phyloP scores from a whole-genome alignment of 2,888 invertebrate genomes.

The Tiliacea citrago region DNA sequence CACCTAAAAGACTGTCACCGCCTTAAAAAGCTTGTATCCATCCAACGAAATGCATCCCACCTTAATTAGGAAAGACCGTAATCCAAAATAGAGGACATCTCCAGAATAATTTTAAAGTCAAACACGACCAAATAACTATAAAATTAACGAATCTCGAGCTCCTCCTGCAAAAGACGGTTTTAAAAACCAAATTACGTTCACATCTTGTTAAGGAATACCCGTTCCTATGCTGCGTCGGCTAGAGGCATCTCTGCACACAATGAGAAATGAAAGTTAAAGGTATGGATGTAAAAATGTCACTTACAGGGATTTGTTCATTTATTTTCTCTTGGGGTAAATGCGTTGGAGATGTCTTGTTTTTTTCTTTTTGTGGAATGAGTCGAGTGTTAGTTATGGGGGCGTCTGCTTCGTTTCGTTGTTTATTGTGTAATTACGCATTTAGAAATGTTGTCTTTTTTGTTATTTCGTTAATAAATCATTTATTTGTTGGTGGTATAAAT shows the following conservation, averaged over 20 bases:
- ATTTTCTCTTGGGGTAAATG: constrained; percentile 55
- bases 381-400: constrained; percentile 23
- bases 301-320: constrained; percentile 61
- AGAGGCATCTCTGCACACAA: constrained; percentile 41
- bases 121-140: constrained; percentile 42
- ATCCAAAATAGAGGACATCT: constrained; percentile 36
- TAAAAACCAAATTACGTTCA: constrained; percentile 54
- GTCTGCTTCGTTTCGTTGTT: constrained; percentile 22
- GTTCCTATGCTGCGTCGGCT: constrained; percentile 45
- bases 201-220: constrained; percentile 51
- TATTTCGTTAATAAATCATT: neutral
- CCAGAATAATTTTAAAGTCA: constrained; percentile 50
- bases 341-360: constrained; percentile 40
- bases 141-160: constrained; percentile 54
- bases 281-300: constrained; percentile 65
- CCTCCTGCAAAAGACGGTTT: constrained; percentile 26
- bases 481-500: neutral
- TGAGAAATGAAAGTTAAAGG: constrained; percentile 61
- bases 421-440: constrained; percentile 23
- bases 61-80: constrained; percentile 46
- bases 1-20: constrained; percentile 2
- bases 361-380: constrained; percentile 37
- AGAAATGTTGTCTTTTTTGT: neutral
- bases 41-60: constrained; percentile 27
- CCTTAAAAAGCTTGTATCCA: constrained; percentile 21